Evolutionary conservation across 2,888 invertebrate genomes (phyloP).

Genomic region (Synergus japonicus): DNA sequence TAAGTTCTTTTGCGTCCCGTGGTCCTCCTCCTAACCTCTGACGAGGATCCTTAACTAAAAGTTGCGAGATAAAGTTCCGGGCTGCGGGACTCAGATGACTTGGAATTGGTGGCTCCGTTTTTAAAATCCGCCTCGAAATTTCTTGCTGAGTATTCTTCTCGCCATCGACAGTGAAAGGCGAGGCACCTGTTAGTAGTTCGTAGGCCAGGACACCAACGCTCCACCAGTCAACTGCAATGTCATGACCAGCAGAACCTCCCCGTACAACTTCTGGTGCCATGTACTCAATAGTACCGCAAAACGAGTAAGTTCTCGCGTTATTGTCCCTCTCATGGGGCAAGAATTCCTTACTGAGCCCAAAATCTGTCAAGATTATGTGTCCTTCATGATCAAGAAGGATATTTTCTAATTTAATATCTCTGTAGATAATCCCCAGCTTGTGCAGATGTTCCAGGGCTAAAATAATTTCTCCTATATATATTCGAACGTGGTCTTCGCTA

Average conservation of each 20-base stretch:
- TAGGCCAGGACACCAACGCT: conserved; percentile 97
- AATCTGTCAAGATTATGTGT: conserved; percentile 97
- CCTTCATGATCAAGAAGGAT: conserved; percentile 96
- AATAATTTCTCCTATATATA: conserved; percentile 97
- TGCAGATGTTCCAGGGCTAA: conserved; percentile 97
- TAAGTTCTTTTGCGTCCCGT: conserved; percentile 91
- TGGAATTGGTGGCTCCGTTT: conserved; percentile 94
- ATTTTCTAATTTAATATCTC: conserved; percentile 98
- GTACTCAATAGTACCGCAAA: conserved; percentile 99
- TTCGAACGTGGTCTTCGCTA: conserved; percentile 91
- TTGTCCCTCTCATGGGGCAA: conserved; percentile 82
- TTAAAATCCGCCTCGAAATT: conserved; percentile 93
- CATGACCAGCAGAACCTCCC: conserved; percentile 93
- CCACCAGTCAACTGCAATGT: conserved; percentile 99
- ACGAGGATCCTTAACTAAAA: conserved; percentile 94
- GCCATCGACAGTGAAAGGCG: conserved; percentile 97
- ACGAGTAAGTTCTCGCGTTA: conserved; percentile 94
- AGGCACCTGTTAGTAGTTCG: conserved; percentile 96
- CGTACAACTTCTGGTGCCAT: conserved; percentile 94
- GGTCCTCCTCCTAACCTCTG: conserved; percentile 92
- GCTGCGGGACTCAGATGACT: conserved; percentile 86
- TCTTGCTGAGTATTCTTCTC: conserved; percentile 96
- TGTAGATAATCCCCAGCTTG: conserved; percentile 97
- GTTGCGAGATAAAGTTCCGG: conserved; percentile 88
- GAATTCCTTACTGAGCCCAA: conserved; percentile 97